phyloP scores from a whole-genome alignment of 2,888 invertebrate genomes.

The Parthenolecanium corni region DNA sequence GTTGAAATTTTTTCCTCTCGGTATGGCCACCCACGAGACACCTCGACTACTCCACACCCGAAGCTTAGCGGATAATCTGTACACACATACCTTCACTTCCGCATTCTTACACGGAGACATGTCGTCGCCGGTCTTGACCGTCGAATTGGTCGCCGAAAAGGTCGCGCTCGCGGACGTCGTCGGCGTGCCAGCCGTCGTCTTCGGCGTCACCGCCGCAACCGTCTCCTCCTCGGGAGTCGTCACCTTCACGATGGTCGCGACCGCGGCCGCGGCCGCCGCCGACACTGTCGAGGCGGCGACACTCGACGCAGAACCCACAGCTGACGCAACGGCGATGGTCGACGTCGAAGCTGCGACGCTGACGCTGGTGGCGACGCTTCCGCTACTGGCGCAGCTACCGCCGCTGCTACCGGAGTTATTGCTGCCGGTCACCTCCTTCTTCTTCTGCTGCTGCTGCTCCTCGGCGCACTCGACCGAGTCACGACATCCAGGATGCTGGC shows the following conservation, averaged over 20 bases:
- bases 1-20: too few species aligned
- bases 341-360: neutral
- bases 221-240: neutral
- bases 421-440: neutral
- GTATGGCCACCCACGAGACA: too few species aligned
- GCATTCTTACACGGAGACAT: conserved; percentile 21
- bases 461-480: conserved; percentile 10
- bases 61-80: too few species aligned
- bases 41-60: too few species aligned
- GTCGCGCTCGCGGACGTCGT: neutral
- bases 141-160: neutral
- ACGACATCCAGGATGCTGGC: conserved; percentile 23
- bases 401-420: too few species aligned
- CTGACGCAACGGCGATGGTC: neutral
- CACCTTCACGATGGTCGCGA: neutral
- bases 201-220: neutral
- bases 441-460: conserved; percentile 2
- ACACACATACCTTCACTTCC: conserved; percentile 16
- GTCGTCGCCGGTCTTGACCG: neutral
- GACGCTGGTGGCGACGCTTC: too few species aligned
- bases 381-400: too few species aligned
- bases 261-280: neutral
- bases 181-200: too few species aligned
- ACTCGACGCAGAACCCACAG: neutral
- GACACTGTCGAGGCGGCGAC: neutral